A percentile compares a stretch with the other conserved stretches of the same genome.
Conservation (phyloP, 1,140 invertebrate species). For the Drosophila asahinai region DNA sequence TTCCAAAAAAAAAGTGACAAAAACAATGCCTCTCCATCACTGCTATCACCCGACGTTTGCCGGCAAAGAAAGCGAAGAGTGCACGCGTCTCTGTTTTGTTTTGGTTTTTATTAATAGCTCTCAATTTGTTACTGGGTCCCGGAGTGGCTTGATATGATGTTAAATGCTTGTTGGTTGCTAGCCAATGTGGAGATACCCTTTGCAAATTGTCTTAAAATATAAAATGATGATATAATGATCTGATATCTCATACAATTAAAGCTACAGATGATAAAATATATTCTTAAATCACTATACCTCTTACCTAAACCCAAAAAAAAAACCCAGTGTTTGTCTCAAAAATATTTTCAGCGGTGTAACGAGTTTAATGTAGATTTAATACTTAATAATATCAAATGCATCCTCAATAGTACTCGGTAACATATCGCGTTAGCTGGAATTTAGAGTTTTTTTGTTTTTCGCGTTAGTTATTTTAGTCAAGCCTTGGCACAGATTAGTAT, state of each 20-base stretch:
- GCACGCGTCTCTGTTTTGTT: constrained; percentile 71
- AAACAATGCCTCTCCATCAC: constrained; percentile 39
- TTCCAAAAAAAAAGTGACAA: constrained; percentile 26
- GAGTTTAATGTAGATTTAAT: too few species aligned
- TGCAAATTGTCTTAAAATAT: neutral
- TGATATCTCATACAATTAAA: neutral
- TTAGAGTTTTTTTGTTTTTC: too few species aligned
- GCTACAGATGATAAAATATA: neutral
- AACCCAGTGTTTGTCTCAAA: too few species aligned
- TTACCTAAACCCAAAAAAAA: too few species aligned
- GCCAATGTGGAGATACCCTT: neutral
- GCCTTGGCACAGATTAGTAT: too few species aligned
- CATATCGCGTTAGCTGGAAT: too few species aligned
- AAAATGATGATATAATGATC: too few species aligned
- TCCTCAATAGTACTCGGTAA: too few species aligned
- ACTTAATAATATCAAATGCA: too few species aligned
- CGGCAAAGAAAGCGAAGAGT: constrained; percentile 47
- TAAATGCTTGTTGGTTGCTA: neutral
- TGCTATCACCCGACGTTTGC: constrained; percentile 54
- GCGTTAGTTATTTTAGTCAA: too few species aligned
- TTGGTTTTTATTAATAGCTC: constrained; percentile 64
- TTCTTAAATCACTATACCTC: neutral
- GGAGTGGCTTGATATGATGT: constrained; percentile 23
- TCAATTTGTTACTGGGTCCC: constrained; percentile 54
- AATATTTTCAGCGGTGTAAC: too few species aligned